Percentiles rank a stretch among this genome's conserved stretches.
Evolutionary conservation across 2,888 invertebrate species (phyloP).

Genomic region (Lepeophtheirus nordmannii): DNA sequence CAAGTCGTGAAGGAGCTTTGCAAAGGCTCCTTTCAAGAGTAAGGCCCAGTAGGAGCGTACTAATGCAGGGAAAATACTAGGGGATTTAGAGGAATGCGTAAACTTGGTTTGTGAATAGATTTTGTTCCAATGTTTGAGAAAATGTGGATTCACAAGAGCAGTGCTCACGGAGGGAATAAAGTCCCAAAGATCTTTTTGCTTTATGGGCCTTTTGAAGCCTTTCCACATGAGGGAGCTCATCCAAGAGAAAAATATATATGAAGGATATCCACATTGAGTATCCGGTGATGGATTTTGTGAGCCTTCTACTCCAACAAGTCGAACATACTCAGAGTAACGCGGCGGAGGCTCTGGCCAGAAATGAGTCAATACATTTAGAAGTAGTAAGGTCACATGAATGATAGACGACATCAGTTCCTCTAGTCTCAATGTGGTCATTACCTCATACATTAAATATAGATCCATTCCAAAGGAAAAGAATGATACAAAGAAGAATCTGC

Average conservation of each 20-base stretch:
- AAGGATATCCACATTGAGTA: conserved; percentile 32
- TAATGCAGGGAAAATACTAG: conserved; percentile 17
- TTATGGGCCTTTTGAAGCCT: conserved; percentile 68
- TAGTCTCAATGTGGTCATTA: neutral
- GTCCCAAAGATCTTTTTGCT: conserved; percentile 50
- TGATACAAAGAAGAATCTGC: neutral
- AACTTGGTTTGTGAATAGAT: neutral
- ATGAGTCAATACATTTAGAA: neutral
- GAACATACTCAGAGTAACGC: neutral
- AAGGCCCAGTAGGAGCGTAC: conserved; percentile 6
- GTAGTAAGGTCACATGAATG: neutral
- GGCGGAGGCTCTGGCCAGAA: neutral
- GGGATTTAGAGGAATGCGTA: neutral
- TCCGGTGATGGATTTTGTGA: neutral
- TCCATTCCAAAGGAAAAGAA: neutral
- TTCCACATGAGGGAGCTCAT: conserved; percentile 67
- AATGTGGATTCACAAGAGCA: neutral
- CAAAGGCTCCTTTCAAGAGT: conserved; percentile 13
- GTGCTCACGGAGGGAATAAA: conserved; percentile 34
- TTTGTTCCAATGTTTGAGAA: neutral
- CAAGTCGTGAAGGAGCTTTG: conserved; percentile 25
- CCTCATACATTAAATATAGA: neutral
- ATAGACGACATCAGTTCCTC: neutral
- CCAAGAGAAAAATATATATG: conserved; percentile 74
- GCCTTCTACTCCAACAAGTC: conserved; percentile 2